Conservation (phyloP, 1,140 invertebrate species). For the Musca domestica region DNA sequence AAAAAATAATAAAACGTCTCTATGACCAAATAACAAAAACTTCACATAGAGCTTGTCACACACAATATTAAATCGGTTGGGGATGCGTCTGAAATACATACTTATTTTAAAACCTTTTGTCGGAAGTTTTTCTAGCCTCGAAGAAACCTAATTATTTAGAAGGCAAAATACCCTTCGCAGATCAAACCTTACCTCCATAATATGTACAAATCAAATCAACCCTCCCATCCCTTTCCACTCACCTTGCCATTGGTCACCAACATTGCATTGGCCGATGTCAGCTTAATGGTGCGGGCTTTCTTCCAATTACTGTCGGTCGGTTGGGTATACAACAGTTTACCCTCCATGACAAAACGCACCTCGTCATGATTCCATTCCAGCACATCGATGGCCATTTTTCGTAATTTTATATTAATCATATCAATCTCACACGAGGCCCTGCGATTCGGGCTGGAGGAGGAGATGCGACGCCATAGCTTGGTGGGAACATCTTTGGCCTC, state of each 20-base stretch:
- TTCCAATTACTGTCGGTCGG: conserved; percentile 88
- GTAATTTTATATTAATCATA: conserved; percentile 81
- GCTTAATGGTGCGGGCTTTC: conserved; percentile 81
- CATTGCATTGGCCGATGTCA: conserved; percentile 81
- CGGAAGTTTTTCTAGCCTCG: no score
- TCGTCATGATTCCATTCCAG: conserved; percentile 92
- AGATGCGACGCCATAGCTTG: conserved; percentile 86
- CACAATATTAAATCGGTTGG: no score
- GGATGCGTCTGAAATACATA: no score
- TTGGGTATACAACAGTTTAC: conserved; percentile 79
- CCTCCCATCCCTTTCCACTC: no score
- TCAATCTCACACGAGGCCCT: conserved; percentile 74
- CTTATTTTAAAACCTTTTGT: no score
- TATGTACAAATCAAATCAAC: no score
- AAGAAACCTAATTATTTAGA: no score
- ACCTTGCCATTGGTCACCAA: conserved; percentile 86
- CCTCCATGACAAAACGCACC: conserved; percentile 81
- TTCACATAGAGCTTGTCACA: no score
- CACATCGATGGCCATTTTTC: conserved; percentile 89
- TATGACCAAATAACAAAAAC: no score
- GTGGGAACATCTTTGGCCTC: conserved; percentile 86
- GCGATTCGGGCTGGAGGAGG: conserved; percentile 70
- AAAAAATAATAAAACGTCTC: no score
- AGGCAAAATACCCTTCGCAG: no score
- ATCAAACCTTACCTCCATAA: no score